Percentiles rank a stretch among this genome's conserved stretches.
These are phyloP conservation scores for Heloderma charlesbogerti DNA, from an alignment of 2,113 vertebrate species.

Conservation along the genomic window DNA sequence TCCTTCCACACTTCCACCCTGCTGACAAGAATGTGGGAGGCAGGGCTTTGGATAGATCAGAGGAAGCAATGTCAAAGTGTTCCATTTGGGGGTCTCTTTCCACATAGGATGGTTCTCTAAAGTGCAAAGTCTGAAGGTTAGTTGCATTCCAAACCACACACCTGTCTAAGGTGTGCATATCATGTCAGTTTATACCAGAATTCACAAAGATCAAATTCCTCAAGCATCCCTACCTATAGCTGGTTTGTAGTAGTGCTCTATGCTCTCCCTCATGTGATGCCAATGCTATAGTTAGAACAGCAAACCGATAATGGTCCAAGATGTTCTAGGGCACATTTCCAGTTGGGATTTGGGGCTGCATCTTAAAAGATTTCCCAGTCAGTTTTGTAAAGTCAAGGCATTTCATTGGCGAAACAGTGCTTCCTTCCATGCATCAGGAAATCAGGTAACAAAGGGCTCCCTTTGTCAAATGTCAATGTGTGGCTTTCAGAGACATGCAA, in stretches of 20 bases:
- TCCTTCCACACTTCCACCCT: no score
- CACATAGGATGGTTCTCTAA: no score
- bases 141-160: no score
- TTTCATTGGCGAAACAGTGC: rapidly evolving
- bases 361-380: constrained; percentile 23
- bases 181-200: no score
- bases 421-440: constrained; percentile 13
- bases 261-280: background rate
- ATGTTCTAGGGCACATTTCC: background rate
- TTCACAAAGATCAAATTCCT: no score
- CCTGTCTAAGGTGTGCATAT: no score
- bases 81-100: no score
- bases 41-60: no score
- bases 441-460: constrained; percentile 39
- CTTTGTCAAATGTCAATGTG: background rate
- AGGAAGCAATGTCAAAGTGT: no score
- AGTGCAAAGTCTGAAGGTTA: no score
- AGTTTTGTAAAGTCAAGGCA: constrained; percentile 44
- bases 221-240: no score
- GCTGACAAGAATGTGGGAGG: no score
- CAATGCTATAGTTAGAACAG: background rate
- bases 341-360: constrained; percentile 22
- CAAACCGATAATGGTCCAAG: background rate
- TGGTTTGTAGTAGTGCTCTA: background rate
- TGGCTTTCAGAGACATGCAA: background rate